Evolutionary conservation across 2,888 invertebrate species (phyloP), one percentile per base, ranked within the genome.

Genomic region (Callyntrura sp.): DNA sequence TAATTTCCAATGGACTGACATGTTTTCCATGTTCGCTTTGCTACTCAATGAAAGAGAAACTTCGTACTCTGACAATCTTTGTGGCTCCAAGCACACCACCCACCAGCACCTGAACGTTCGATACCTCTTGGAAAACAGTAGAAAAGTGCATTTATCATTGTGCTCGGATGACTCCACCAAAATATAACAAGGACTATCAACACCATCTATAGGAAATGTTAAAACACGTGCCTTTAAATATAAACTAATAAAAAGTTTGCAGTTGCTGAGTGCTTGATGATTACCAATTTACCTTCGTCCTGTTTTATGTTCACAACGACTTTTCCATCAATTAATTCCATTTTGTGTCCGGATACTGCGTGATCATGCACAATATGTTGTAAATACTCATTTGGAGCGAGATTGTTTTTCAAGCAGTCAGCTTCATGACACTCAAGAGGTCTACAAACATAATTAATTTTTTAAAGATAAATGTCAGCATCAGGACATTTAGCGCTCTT

Each of bases 51-150:
- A 81, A 45, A 90, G 45, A 23, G n/a, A 12, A 11, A 85, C 73
- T 4, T 73, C 35, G n/a, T 43, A 81, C 0, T 85, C 9, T 3
- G 48, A 1, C 14, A 84, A 0, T 14, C 76, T 76, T 2, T 57
- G 9, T 12, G 85, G 81, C 25, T 85, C 55, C 23, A 88, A 28
- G 12, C 85, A 81, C 8, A 62, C 28, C 1, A 65, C 85, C 88
- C 88, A 88, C 88, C 88, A 91, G 20, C 90, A 91, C 65, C 76
- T 73, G 60, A 88, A 91, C 14, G 90, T 85, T 65, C 76, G 45
- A 43, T 88, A 62, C 4, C 84, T 51, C 17, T 62, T 85, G 14
- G 90, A 62, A 5, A 65, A 76, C n/a, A 88, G 23, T 4, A 84
- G 14, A 17, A 88, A 28, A 4, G 83, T 84, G 9, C 68, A 35